A percentile compares a stretch with the other conserved stretches of the same genome.
phyloP scores from a whole-genome alignment of 30 jellyfish, hydroid and myxozoan species.

The Nemopilema nomurai region DNA sequence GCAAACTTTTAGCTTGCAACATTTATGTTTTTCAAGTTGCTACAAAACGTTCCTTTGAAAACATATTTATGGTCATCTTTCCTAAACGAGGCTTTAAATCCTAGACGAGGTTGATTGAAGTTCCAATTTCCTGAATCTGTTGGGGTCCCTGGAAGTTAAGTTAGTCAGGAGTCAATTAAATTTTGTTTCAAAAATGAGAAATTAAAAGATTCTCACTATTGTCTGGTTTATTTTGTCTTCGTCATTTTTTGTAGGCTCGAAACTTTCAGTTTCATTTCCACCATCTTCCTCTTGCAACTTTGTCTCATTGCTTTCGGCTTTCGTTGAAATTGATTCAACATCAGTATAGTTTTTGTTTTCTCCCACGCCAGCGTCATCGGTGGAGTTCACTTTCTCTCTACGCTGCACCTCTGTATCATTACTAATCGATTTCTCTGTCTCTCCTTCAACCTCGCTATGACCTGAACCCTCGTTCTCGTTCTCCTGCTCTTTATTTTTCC shows the following conservation, averaged over 20 bases:
- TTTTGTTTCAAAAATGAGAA: too few relatives aligned
- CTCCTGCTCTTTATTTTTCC: not conserved
- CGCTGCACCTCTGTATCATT: not conserved
- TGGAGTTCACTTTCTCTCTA: not conserved
- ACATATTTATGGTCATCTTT: too few relatives aligned
- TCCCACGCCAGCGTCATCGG: not conserved
- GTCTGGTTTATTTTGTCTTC: not conserved
- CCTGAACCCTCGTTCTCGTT: not conserved
- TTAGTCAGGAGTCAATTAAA: not conserved
- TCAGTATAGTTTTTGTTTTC: not conserved
- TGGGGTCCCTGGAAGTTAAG: too few relatives aligned
- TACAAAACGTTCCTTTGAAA: too few relatives aligned
- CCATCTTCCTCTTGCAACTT: not conserved
- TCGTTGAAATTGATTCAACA: not conserved
- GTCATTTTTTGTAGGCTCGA: not conserved
- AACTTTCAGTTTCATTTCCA: not conserved
- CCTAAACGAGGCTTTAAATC: too few relatives aligned
- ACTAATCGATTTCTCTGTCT: not conserved
- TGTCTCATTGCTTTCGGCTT: not conserved
- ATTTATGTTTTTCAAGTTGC: too few relatives aligned
- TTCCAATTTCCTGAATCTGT: too few relatives aligned
- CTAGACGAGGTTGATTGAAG: too few relatives aligned
- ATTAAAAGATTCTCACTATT: too few relatives aligned
- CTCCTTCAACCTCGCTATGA: not conserved
- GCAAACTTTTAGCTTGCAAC: too few relatives aligned